Base-by-base conservation (phyloP, 2,797 vertebrate genomes). In the Pteronotus mesoamericanus region DNA sequence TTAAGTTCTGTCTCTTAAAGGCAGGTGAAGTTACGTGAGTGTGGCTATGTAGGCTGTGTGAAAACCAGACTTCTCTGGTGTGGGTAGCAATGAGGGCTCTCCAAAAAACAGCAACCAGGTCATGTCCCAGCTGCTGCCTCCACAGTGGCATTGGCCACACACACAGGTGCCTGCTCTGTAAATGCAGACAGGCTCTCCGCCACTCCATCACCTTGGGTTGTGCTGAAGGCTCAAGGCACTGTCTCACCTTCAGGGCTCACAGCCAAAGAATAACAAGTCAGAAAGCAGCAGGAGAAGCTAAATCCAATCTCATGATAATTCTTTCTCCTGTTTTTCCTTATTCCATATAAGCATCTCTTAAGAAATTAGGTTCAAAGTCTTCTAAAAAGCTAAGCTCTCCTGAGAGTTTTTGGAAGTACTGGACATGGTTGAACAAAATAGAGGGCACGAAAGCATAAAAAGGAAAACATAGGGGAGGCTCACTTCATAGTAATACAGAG, bases 1-100 rank as follows among this genome's bases (percentile, higher is more conserved):
- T 24, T 22, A 86, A 80, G n/a, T 46, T 77, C 46, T 74, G 69
- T 42, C 74, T 91, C 61, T 42, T 46, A 64, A 84, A 88, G 48
- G 66, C 44, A 29, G 57, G 39, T 37, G 37, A 61, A 37, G 64
- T 72, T 68, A 61, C 0, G 2, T n/a, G 44, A n/a, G 12, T 66
- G 16, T 26, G 48, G 26, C 24, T 44, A 55, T 48, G 21, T 24
- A 12, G 5, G 22, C 72, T 42, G 12, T 53, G 11, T 79, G 53
- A 46, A 75, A 86, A 39, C 24, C 34, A 59, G 21, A 16, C 32
- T 21, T 37, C 12, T 48, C 16, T 37, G 22, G 42, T 32, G 2
- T 51, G n/a, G 21, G 86, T n/a, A 61, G 39, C 39, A 14, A 0
- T 44, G 3, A 64, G 29, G 18, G 29, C 15, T 91, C 5, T 22